Base-by-base conservation (phyloP, 2,888 invertebrate genomes). In the Andrena camellia region DNA sequence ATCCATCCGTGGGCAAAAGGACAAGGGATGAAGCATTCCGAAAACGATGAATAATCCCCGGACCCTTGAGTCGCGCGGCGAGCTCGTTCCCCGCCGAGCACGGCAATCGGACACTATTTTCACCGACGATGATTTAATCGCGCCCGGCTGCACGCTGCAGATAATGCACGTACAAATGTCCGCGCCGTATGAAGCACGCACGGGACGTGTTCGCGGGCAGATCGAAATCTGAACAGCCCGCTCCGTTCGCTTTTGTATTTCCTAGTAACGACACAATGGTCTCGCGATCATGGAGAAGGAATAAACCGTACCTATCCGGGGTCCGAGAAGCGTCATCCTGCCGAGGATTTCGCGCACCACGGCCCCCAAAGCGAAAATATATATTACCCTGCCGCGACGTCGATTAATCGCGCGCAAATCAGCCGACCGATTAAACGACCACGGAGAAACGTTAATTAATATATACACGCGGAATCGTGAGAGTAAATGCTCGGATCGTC, bases 251-350 rank as follows among this genome's bases (percentile, higher is more conserved):
- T 81, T 80, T 78, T 83, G 67, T 75, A 77, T 89, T 90, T 89
- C 88, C 85, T 81, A 75, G 84, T 80, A 81, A 73, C 78, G 81
- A 86, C 88, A 91, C 90, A 91, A 91, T 90, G 87, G 66, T 82
- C 76, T 73, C 29, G 59, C 81, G 81, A 90, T 90, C 90, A 91
- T 84, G 81, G 72, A 81, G 84, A 80, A 79, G 83, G n/a, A 13
- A 29, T 8, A 71, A 73, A 73, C 66, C 74, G 62, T 66, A 78
- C 50, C 78, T 26, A 42, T 42, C 17, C 3, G 29, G 13, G 20
- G 4, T 52, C 8, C n/a, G 54, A 20, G 8, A 54, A 54, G 8
- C 54, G 23, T 54, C 20, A n/a, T 54, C 54, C 20, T 54, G 20
- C 54, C 20, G 54, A 17, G 42, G 17, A 42, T 17, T 4, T 42